Evolutionary conservation across 2,113 vertebrate genomes (phyloP), one percentile per base, ranked within the genome.

Genomic region (Mesembrinibis cayennensis): DNA sequence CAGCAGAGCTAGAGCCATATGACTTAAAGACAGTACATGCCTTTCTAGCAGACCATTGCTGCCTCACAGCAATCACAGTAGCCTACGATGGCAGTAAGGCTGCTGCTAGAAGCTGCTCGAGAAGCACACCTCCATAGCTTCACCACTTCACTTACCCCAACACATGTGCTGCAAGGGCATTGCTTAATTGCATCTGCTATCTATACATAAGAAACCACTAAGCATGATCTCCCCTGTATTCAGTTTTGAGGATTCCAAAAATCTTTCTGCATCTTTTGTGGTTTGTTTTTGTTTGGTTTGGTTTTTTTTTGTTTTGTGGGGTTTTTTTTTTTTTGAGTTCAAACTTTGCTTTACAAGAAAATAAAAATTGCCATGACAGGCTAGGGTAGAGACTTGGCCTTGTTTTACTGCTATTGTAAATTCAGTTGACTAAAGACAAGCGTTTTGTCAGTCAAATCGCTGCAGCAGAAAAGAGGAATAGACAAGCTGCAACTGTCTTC

Each of bases 271-370:
- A 15, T 49, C 26, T 34, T 36, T 15, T 16, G 21, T n/a, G 21
- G 21, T 0, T 10, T 30, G 21, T 34, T 21, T 22, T 29, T 9
- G 42, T 13, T 13, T 52, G 14, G 25, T 15, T 49, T 49, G 21
- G 45, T 18, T 47, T 47, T 47, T 47, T 44, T 16, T 14, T 52
- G 14, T 50, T 50, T 13, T 13, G 22, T 50, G 38, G 38, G 38
- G n/a, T n/a, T 38, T 34, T 58, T 58, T n/a, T n/a, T 10, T 17
- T 30, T 3, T 2, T 3, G 7, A 45, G 38, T 53, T 62, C 97
- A 98, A 50, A 99, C 97, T 67, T 98, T 93, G 29, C 97, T 89
- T 0, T 98, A 99, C 29, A 98, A 26, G 98, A 99, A 96, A 99
- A 99, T 92, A 97, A 98, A 71, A 95, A 93, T 18, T 93, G 82